Percentiles rank a stretch among this genome's conserved stretches.
phyloP scores from a whole-genome alignment of 2,113 vertebrate genomes.

The Pollachius pollachius region DNA sequence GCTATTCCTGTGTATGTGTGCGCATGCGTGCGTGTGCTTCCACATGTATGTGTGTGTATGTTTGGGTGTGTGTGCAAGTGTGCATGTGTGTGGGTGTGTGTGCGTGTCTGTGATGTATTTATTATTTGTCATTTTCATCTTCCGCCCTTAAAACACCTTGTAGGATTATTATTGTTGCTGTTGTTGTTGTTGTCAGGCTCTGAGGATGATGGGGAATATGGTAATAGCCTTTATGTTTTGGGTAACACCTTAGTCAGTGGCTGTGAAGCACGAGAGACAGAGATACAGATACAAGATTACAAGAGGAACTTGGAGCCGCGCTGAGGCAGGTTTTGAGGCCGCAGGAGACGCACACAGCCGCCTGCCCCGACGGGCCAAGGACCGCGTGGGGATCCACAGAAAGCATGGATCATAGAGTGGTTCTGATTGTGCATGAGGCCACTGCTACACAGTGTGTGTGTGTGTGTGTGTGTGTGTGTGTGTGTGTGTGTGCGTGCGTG shows the following conservation, averaged over 20 bases:
- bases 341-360: too few species aligned
- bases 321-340: too few species aligned
- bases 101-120: conserved; percentile 1
- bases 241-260: conserved; percentile 1
- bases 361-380: too few species aligned
- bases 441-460: too few species aligned
- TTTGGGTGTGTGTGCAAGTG: conserved; percentile 2
- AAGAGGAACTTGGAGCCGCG: too few species aligned
- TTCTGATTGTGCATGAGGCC: too few species aligned
- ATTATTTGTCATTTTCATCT: conserved; percentile 15
- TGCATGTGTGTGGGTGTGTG: neutral
- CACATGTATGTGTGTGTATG: conserved; percentile 1
- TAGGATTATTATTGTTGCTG: conserved; percentile 16
- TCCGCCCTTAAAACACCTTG: conserved; percentile 10
- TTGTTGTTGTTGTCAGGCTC: conserved; percentile 21
- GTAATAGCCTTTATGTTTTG: conserved; percentile 25
- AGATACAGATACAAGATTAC: too few species aligned
- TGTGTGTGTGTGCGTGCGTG: too few species aligned
- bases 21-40: neutral
- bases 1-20: too few species aligned
- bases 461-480: too few species aligned
- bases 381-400: too few species aligned
- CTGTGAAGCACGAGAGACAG: neutral
- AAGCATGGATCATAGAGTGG: too few species aligned
- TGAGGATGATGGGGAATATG: conserved; percentile 32